Percentiles rank a stretch among this genome's conserved stretches.
These are phyloP conservation scores for Drosophila aldrichi DNA, from an alignment of 2,888 invertebrate species.

Conservation along the genomic window DNA sequence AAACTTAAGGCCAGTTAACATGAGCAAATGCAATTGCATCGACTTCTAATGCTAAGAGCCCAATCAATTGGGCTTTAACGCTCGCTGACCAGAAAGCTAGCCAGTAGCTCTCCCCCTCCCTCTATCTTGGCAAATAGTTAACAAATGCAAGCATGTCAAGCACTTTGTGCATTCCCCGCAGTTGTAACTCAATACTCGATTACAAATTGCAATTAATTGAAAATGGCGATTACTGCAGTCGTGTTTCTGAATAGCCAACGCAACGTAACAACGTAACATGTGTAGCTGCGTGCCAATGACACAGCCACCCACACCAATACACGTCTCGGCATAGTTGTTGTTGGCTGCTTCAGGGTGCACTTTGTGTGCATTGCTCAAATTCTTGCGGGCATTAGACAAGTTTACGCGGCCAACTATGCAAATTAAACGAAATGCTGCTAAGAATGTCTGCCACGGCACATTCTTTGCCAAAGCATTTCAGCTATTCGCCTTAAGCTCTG, in stretches of 20 bases:
- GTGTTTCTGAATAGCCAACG: constrained; percentile 39
- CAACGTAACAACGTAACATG: constrained; percentile 21
- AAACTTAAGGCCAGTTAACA: constrained; percentile 84
- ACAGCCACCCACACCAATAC: constrained; percentile 4
- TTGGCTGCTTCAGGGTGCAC: constrained; percentile 41
- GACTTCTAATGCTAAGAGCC: constrained; percentile 79
- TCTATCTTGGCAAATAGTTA: too few species aligned
- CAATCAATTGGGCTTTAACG: constrained; percentile 81
- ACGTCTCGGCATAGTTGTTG: constrained; percentile 3
- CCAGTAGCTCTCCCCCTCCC: neutral
- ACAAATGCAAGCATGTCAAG: constrained; percentile 50
- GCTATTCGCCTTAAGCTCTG: constrained; percentile 2
- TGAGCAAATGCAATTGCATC: constrained; percentile 84
- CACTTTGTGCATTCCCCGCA: constrained; percentile 46
- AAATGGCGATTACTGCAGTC: constrained; percentile 73
- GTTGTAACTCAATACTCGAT: constrained; percentile 78
- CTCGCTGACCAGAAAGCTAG: constrained; percentile 15
- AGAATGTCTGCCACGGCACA: constrained; percentile 64
- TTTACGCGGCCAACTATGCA: constrained; percentile 49
- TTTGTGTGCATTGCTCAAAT: constrained; percentile 53
- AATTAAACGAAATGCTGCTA: constrained; percentile 53
- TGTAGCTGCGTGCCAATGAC: constrained; percentile 22
- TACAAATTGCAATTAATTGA: constrained; percentile 84
- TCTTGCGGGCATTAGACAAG: constrained; percentile 66
- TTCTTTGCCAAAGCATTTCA: constrained; percentile 50